Base-by-base conservation (phyloP, 2,888 invertebrate species). In the Folsomia manolachei region DNA sequence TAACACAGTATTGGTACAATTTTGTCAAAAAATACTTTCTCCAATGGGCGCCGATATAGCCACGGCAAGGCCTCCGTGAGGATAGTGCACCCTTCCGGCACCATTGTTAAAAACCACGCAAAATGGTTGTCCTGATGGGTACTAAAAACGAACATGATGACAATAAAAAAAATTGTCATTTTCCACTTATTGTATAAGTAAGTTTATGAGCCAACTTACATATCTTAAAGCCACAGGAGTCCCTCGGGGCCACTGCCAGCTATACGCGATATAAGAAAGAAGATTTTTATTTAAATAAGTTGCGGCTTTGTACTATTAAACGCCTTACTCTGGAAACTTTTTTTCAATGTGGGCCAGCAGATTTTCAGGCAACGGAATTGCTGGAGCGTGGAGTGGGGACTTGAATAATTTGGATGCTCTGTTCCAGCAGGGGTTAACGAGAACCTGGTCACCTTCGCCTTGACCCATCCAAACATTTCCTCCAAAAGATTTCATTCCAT, bases 31-130 rank as follows among this genome's bases (percentile, higher is more conserved):
- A 56, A n/a, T 56, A 56, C 56, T 19, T 56, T 56, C 11, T 27
- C 69, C 69, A 14, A 27, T 66, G 0, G 76, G 71, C 24, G 66
- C 70, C 4, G 71, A 71, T 56, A 77, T 75, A 9, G 60, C 71
- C 14, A 73, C 65, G 14, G 76, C 76, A 2, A 77, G 27, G 61
- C 74, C 74, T 27, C 76, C 76, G 65, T 73, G 73, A 1, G 76
- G 76, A 70, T 75, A 75, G 64, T 61, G 75, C 4, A 75, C 71
- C 39, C 71, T 26, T 26, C 76, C 73, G 4, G 73, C 56, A 1
- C 76, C 76, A n/a, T 75, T 77, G 26, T 52, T 39, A 70, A 64
- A 75, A 39, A 70, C 71, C 1, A 69, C 68, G 24, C 73, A 73
- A 61, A 77, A 75, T 14, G 63, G 25, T 19, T 63, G 52, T 2